Evolutionary conservation across 2,113 vertebrate species (phyloP).

Genomic region (Myotis lucifugus): DNA sequence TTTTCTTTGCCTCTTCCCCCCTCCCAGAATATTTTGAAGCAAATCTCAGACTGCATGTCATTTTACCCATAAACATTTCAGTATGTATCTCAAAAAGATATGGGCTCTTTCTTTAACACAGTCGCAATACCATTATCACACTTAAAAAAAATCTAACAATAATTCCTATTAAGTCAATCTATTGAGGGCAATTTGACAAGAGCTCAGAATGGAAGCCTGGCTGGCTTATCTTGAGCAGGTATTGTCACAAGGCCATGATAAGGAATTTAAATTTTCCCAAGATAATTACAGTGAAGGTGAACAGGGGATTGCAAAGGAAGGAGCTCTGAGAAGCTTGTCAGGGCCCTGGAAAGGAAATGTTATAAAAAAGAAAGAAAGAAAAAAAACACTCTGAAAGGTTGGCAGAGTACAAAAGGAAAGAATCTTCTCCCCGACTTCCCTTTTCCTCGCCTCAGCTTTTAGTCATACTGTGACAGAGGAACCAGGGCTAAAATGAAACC

Average conservation of each 20-base stretch:
- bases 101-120: conserved; percentile 39
- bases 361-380: neutral
- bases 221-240: neutral
- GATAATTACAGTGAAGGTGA: conserved; percentile 46
- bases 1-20: neutral
- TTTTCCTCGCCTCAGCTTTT: conserved; percentile 30
- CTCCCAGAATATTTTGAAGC: neutral
- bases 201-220: neutral
- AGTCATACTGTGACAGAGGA: conserved; percentile 59
- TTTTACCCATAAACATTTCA: conserved; percentile 59
- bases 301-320: conserved; percentile 30
- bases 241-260: conserved; percentile 47
- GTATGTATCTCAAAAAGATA: conserved; percentile 53
- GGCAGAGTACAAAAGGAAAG: conserved; percentile 9
- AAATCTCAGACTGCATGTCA: conserved; percentile 44
- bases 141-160: neutral
- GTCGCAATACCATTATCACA: conserved; percentile 31
- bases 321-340: conserved; percentile 28
- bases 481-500: conserved; percentile 42
- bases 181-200: conserved; percentile 53
- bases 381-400: neutral
- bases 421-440: conserved; percentile 43
- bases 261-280: conserved; percentile 63
- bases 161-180: conserved; percentile 51
- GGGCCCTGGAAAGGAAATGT: conserved; percentile 43